Evolutionary conservation across 2,888 invertebrate genomes (phyloP).

Genomic region (Pachycephus smyrnensis): DNA sequence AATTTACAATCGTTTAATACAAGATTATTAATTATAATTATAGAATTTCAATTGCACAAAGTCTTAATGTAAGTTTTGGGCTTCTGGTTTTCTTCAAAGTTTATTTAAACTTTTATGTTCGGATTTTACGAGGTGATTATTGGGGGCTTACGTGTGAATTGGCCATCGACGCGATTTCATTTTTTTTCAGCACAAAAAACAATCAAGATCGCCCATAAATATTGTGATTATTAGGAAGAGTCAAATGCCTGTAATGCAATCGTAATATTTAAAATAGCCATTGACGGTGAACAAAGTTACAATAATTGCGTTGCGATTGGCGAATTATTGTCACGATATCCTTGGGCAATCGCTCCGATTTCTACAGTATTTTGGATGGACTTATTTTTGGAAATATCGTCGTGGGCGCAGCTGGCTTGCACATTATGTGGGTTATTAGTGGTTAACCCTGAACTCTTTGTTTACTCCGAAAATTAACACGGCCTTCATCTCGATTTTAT

Average conservation of each 20-base stretch:
- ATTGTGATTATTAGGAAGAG: too few species aligned
- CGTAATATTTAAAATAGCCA: not conserved
- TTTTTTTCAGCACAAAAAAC: too few species aligned
- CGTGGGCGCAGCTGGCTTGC: constrained; percentile 6
- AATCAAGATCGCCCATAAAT: too few species aligned
- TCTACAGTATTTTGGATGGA: not conserved
- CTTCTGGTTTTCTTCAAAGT: too few species aligned
- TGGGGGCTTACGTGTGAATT: too few species aligned
- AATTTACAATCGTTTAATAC: not conserved
- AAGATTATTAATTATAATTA: not conserved
- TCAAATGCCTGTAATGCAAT: not conserved
- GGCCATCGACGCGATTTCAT: too few species aligned
- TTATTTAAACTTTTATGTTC: too few species aligned
- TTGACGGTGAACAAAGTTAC: not conserved
- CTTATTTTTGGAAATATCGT: constrained; percentile 3
- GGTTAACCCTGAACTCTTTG: not conserved
- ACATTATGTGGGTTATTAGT: not conserved
- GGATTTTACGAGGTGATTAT: too few species aligned
- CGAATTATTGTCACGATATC: not conserved
- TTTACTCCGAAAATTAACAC: not conserved
- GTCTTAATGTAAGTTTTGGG: not conserved
- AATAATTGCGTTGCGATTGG: not conserved
- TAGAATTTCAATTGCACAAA: not conserved
- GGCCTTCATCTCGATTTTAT: not conserved
- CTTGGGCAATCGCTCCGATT: not conserved